These are phyloP conservation scores for Nothobranchius furzeri DNA, from an alignment of 2,113 vertebrate genomes.

Conservation along the genomic window DNA sequence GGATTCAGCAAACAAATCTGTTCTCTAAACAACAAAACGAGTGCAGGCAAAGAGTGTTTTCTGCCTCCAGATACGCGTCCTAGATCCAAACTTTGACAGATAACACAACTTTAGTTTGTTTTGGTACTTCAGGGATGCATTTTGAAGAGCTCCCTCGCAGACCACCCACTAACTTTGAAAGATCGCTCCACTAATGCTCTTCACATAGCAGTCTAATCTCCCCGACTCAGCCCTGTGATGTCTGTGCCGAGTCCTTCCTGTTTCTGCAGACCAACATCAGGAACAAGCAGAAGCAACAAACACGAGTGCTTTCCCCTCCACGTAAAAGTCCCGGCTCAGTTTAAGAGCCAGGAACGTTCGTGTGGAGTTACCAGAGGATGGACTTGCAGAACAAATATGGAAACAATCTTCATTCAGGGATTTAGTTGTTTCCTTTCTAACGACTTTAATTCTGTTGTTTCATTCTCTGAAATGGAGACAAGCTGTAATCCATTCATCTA, in stretches of 20 bases:
- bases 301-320: constrained; percentile 38
- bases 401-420: constrained; percentile 19
- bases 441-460: constrained; percentile 25
- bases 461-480: constrained; percentile 20
- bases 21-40: constrained; percentile 21
- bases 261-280: constrained; percentile 39
- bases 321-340: constrained; percentile 24
- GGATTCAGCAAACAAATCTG: constrained; percentile 45
- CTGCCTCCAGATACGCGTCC: constrained; percentile 54
- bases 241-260: constrained; percentile 41
- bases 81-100: constrained; percentile 57
- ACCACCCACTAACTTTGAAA: constrained; percentile 46
- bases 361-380: constrained; percentile 31
- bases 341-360: constrained; percentile 28
- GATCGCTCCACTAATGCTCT: constrained; percentile 29
- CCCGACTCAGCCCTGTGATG: not conserved
- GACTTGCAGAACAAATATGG: constrained; percentile 17
- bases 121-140: constrained; percentile 25
- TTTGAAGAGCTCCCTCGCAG: constrained; percentile 25
- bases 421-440: constrained; percentile 37
- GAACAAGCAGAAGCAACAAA: constrained; percentile 31
- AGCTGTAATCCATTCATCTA: constrained; percentile 35
- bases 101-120: not conserved
- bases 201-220: constrained; percentile 29
- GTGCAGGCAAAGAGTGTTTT: constrained; percentile 21